Base-by-base conservation (phyloP, 2,113 vertebrate species). In the Ciconia maguari region DNA sequence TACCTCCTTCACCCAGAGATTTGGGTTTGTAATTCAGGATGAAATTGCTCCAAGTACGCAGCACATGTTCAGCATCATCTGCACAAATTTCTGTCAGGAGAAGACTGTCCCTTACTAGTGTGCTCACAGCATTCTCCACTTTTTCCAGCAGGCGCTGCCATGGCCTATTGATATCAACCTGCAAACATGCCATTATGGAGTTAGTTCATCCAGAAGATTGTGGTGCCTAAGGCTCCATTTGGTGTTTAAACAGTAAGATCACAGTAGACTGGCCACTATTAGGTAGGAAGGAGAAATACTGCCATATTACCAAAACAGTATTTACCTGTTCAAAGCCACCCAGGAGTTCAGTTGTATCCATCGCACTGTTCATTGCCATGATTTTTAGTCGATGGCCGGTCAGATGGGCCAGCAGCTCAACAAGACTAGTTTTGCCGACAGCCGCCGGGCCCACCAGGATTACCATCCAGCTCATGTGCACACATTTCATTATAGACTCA, bases 261-360 rank as follows among this genome's bases (percentile, higher is more conserved):
- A 65, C 44, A 87, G 66, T 30, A 51, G 82, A 25, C 20, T 66
- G 42, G 32, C 6, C 70, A 46, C 36, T 32, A 4, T 22, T 15
- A 68, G 20, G 60, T 11, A 70, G 34, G 34, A 78, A 75, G 41
- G 7, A 58, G 69, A 91, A 83, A 83, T 10, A 36, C 0, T 44
- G 44, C 9, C 24, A 0, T 10, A 14, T 27, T 17, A 34, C 14
- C 34, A 55, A 48, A 89, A 15, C 29, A 58, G 8, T 6, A 62
- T 60, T 96, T 97, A 99, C 99, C 99, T 99, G 99, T 70, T 99
- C 99, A 93, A 99, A 99, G 90, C 99, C 99, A 25, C 99, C 99
- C 70, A 99, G 98, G 49, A 99, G 98, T 79, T 99, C 99, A 0
- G 99, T 99, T 49, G 99, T 99, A 92, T 99, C 99, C 99, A 99